A percentile compares a stretch with the other conserved stretches of the same genome.
phyloP scores from a whole-genome alignment of 2,888 invertebrate genomes.

The Netelia virgata region DNA sequence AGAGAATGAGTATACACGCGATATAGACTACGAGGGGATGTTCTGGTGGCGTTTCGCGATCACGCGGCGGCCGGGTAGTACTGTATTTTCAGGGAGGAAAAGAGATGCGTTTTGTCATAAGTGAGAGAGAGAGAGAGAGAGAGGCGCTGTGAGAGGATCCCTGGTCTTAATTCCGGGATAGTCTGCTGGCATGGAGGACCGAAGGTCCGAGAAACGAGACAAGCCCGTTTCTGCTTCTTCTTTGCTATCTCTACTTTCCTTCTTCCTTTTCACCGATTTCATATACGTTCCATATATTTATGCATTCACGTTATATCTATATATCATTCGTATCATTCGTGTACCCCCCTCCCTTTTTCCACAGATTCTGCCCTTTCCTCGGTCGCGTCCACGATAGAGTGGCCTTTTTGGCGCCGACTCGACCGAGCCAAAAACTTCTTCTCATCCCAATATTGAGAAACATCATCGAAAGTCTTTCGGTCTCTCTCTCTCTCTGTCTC shows the following conservation, averaged over 20 bases:
- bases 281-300: conserved; percentile 9
- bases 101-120: conserved; percentile 51
- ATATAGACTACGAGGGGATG: conserved; percentile 57
- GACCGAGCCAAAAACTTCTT: conserved; percentile 64
- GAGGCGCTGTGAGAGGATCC: conserved; percentile 42
- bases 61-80: background rate
- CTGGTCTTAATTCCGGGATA: conserved; percentile 67
- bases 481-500: background rate
- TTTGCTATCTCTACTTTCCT: conserved; percentile 11
- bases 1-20: conserved; percentile 70
- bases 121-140: conserved; percentile 21
- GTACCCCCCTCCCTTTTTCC: conserved; percentile 23
- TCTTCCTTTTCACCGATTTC: conserved; percentile 18
- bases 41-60: conserved; percentile 39
- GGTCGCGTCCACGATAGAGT: conserved; percentile 23
- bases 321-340: conserved; percentile 18
- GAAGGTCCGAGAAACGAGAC: conserved; percentile 44
- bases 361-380: conserved; percentile 21
- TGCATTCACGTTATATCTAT: background rate
- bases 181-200: conserved; percentile 52
- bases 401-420: conserved; percentile 59
- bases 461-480: conserved; percentile 43
- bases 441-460: conserved; percentile 38
- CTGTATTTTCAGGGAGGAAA: conserved; percentile 48
- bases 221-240: conserved; percentile 7